A percentile compares a stretch with the other conserved stretches of the same genome.
phyloP scores from a whole-genome alignment of 2,113 vertebrate genomes.

The Genyomyrus donnyi region DNA sequence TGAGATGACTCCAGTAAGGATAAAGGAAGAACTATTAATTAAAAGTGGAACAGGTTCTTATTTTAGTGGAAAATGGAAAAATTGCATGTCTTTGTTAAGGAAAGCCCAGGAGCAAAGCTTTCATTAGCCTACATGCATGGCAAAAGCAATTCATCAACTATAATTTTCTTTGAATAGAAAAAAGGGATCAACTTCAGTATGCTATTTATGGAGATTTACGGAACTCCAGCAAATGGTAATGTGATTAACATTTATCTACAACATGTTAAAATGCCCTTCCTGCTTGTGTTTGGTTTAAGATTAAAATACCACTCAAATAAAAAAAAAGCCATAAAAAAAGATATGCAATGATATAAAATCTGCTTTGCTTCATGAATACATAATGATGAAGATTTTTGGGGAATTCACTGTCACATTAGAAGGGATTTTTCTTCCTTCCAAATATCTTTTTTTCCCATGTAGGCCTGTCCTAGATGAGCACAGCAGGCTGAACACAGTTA shows the following conservation, averaged over 20 bases:
- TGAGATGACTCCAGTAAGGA: slow-evolving; percentile 51
- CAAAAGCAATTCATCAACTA: slow-evolving; percentile 68
- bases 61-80: slow-evolving; percentile 67
- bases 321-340: slow-evolving; percentile 24
- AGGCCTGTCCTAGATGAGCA: slow-evolving; percentile 60
- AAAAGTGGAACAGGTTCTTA: slow-evolving; percentile 72
- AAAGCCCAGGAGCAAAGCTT: slow-evolving; percentile 70
- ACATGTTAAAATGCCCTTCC: slow-evolving; percentile 65
- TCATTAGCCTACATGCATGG: slow-evolving; percentile 70
- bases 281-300: slow-evolving; percentile 57
- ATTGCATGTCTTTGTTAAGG: slow-evolving; percentile 62
- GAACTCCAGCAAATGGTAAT: slow-evolving; percentile 71
- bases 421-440: slow-evolving; percentile 50
- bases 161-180: slow-evolving; percentile 67
- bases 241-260: slow-evolving; percentile 73
- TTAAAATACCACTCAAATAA: slow-evolving; percentile 46
- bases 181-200: slow-evolving; percentile 66
- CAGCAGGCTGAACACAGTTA: slow-evolving; percentile 53
- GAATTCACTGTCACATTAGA: slow-evolving; percentile 60
- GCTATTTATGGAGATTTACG: slow-evolving; percentile 71
- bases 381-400: slow-evolving; percentile 46
- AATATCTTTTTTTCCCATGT: slow-evolving; percentile 63
- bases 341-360: slow-evolving; percentile 50
- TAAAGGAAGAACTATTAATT: slow-evolving; percentile 65
- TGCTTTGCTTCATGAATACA: slow-evolving; percentile 53